Evolutionary conservation across 2,888 invertebrate species (phyloP), one percentile per base, ranked within the genome.

Genomic region (Nemotelus pantherinus): DNA sequence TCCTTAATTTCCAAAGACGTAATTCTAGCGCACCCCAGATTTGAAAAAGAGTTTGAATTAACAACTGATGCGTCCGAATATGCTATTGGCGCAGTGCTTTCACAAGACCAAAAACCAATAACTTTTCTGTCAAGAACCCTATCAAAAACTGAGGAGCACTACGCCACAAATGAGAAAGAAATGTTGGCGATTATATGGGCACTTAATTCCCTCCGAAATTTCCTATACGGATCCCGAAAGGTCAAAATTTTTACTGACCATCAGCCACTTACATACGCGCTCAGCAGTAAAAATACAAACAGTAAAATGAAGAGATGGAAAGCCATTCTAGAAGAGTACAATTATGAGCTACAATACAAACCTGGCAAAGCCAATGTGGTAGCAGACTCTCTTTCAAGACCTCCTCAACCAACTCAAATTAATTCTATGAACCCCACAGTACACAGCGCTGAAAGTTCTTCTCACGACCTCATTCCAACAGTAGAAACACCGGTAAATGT

Each of bases 231-330:
- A 4, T 63, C 53, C 3, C n/a, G 55, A 10, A 76, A 64, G 44
- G 64, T 76, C 5, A 10, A 76, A 53, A 63, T 76, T 9, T 76
- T 65, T 55, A 64, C 76, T 7, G 76, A 76, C 45, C 76, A 64
- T 53, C 65, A 76, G 43, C 50, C 76, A 39, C 53, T 70, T 10
- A 80, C 80, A 9, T 81, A 81, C 67, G 77, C 80, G 2, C 77
- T 82, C n/a, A 79, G 80, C 6, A 79, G 81, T 41, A 79, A 79
- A 79, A 81, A 50, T 64, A 80, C 64, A 50, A 81, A 71, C 60
- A 76, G 74, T 6, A 81, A 81, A 50, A 79, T 81, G 41, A 81
- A 80, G 50, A 63, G 80, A 2, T 80, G 81, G 80, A 81, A 81
- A 53, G 67, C 77, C 3, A 77, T 76, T 5, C 47, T 80, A 10